Evolutionary conservation across 35 echinoderm and acorn worm genomes (phyloP), one percentile per base, ranked within the genome.

Genomic region (Strongylocentrotus purpuratus): DNA sequence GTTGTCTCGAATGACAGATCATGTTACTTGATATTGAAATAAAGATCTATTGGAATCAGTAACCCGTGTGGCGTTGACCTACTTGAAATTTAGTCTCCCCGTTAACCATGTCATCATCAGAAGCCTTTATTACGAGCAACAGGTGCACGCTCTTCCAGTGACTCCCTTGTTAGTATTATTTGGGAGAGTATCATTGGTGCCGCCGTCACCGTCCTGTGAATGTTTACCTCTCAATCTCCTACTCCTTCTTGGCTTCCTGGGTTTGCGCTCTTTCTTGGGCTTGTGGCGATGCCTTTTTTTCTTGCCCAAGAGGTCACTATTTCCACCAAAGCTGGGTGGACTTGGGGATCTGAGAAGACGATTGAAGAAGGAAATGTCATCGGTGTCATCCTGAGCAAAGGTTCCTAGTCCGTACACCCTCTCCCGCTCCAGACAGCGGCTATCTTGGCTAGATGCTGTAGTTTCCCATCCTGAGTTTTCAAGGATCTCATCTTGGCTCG

Each of bases 241-340:
- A 32, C 91, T 93, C n/a, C 91, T 33, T n/a, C 91, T 33, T 28
- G 91, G 91, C 91, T 93, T 93, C 91, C 28, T 93, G 9, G 87
- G 33, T 89, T 41, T 89, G 32, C 87, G 87, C 87, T 89, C 87
- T 89, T 15, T 89, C 33, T 35, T 89, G 18, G 87, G 87, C 25
- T 78, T 78, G 25, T 89, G 87, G 87, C 87, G 87, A 45, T 45
- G 87, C 20, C 87, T 33, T 10, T 31, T 33, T 32, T 89, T 89
- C 87, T 45, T 46, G 87, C 87, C 33, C 5, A 7, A 46, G 13
- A 17, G 31, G 31, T 31, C 33, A 41, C 31, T 17, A 28, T 89
- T 46, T 89, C 45, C 14, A 2, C 45, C 87, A 89, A 78, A 78
- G 65, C 65, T n/a, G 0, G 65, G 87, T 89, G 87, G 87, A 89